Percentiles rank a stretch among this genome's conserved stretches.
These are phyloP conservation scores for Drosophila lini DNA, from an alignment of 1,140 invertebrate genomes.

Conservation along the genomic window DNA sequence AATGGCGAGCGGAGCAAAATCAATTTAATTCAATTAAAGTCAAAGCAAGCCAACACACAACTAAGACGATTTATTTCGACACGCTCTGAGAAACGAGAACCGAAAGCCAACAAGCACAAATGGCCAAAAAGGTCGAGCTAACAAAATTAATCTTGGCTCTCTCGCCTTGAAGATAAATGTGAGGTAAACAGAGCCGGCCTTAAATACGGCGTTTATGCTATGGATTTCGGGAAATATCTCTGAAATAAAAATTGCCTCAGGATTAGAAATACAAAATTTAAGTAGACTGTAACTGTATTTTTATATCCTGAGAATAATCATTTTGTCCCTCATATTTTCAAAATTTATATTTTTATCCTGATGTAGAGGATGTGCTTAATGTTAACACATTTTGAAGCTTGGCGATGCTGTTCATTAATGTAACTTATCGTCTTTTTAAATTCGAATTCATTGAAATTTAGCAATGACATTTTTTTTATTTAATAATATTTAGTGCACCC, in stretches of 20 bases:
- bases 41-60: constrained; percentile 48
- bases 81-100: constrained; percentile 40
- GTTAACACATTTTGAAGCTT: too few relatives aligned
- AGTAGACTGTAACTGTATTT: neutral
- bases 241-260: neutral
- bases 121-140: constrained; percentile 51
- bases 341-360: neutral
- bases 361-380: neutral
- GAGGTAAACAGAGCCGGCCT: constrained; percentile 23
- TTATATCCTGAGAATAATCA: too few relatives aligned
- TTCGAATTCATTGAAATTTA: too few relatives aligned
- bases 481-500: too few relatives aligned
- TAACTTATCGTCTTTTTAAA: too few relatives aligned
- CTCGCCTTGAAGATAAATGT: constrained; percentile 45
- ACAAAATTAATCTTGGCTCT: constrained; percentile 46
- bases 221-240: neutral
- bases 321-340: too few relatives aligned
- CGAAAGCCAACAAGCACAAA: constrained; percentile 34
- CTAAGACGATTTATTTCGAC: constrained; percentile 64
- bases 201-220: constrained; percentile 16
- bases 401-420: too few relatives aligned
- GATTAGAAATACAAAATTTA: neutral
- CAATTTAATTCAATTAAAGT: constrained; percentile 69
- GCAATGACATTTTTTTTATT: too few relatives aligned
- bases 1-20: constrained; percentile 53